Conservation (phyloP, 2,888 invertebrate genomes). For the Meteorus colon region DNA sequence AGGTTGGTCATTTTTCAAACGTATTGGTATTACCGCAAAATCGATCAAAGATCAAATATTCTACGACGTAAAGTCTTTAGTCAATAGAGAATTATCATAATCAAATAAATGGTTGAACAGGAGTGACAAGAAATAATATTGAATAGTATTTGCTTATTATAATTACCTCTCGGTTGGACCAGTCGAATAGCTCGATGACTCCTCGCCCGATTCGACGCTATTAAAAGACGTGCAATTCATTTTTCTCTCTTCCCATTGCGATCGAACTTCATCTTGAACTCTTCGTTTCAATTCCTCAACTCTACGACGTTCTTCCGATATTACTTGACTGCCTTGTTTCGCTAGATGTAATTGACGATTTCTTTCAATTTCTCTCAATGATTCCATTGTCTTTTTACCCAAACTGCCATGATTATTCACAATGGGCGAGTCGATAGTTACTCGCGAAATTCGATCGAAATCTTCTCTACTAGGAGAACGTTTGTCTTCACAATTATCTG, state of each 20-base stretch:
- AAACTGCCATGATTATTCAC: constrained; percentile 78
- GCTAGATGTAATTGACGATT: constrained; percentile 90
- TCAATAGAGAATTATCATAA: neutral
- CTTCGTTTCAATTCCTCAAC: constrained; percentile 89
- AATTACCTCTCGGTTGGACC: constrained; percentile 76
- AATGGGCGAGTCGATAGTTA: constrained; percentile 88
- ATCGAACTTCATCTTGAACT: constrained; percentile 91
- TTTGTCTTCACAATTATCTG: constrained; percentile 65
- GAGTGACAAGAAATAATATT: neutral
- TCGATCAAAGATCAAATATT: constrained; percentile 17
- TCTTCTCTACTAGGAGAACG: constrained; percentile 87
- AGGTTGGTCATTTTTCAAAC: neutral
- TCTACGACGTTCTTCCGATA: constrained; percentile 91
- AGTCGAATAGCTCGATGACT: constrained; percentile 77
- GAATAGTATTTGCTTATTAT: neutral
- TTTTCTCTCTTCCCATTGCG: constrained; percentile 86
- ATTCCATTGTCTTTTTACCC: constrained; percentile 87
- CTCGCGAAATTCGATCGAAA: constrained; percentile 90
- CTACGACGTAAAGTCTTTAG: neutral
- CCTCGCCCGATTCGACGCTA: constrained; percentile 77
- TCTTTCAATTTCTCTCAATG: constrained; percentile 91
- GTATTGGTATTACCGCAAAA: neutral
- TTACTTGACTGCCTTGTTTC: constrained; percentile 95
- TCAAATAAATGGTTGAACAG: neutral
- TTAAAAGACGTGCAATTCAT: constrained; percentile 79